These are phyloP conservation scores for Xiphophorus couchianus DNA, from an alignment of 2,113 vertebrate genomes.

Conservation along the genomic window DNA sequence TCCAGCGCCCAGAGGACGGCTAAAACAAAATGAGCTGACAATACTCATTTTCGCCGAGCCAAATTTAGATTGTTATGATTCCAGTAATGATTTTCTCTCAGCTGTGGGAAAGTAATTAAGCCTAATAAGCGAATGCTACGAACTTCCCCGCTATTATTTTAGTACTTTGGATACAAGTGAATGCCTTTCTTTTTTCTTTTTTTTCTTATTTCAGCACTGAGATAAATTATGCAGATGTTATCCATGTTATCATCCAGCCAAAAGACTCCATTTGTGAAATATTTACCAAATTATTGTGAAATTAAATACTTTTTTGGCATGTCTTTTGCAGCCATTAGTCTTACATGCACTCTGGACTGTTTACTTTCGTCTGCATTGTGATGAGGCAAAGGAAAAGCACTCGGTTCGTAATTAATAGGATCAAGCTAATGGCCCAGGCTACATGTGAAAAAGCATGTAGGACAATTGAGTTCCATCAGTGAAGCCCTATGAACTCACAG, in stretches of 20 bases:
- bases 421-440: conserved; percentile 47
- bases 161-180: conserved; percentile 42
- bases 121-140: conserved; percentile 36
- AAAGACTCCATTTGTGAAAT: background rate
- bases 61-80: conserved; percentile 68
- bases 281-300: conserved; percentile 1
- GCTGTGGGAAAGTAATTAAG: conserved; percentile 63
- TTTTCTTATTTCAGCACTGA: conserved; percentile 28
- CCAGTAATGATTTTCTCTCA: conserved; percentile 47
- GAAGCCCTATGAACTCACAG: conserved; percentile 32
- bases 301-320: background rate
- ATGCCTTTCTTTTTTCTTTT: conserved; percentile 5
- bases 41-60: conserved; percentile 46
- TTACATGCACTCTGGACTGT: conserved; percentile 2
- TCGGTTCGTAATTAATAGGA: conserved; percentile 54
- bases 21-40: conserved; percentile 69
- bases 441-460: conserved; percentile 44
- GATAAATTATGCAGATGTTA: conserved; percentile 36
- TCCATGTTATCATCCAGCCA: conserved; percentile 18
- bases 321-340: conserved; percentile 16
- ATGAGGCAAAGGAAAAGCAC: conserved; percentile 48
- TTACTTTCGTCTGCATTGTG: conserved; percentile 26
- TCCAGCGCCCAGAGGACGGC: conserved; percentile 51
- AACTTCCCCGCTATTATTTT: conserved; percentile 23
- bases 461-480: conserved; percentile 53